Conservation (phyloP, 1,140 invertebrate genomes). For the Batillaria attramentaria region DNA sequence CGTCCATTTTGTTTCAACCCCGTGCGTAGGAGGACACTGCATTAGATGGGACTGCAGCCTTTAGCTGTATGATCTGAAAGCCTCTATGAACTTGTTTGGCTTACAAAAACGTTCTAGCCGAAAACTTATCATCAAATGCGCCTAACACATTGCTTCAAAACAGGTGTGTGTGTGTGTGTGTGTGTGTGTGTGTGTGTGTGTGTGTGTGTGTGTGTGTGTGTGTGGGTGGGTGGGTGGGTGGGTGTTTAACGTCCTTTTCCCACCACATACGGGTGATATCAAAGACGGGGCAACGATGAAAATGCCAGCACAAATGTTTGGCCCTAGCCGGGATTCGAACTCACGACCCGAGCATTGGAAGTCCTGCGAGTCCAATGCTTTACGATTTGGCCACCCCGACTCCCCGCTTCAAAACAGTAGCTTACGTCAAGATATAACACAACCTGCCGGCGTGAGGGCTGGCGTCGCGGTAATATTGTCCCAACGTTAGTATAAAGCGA, state of each 20-base stretch:
- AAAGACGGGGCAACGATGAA: neutral
- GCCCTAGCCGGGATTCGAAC: neutral
- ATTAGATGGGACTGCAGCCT: neutral
- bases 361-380: neutral
- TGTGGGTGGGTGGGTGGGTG: neutral
- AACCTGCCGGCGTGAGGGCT: neutral
- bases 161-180: neutral
- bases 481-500: no score
- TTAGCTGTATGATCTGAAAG: neutral
- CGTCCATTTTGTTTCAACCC: no score
- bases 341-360: neutral
- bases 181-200: neutral
- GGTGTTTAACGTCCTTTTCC: neutral
- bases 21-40: no score
- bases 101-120: neutral
- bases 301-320: neutral
- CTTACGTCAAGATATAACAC: neutral
- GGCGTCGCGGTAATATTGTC: no score
- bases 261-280: neutral
- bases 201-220: slow-evolving; percentile 2
- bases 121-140: neutral
- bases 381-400: neutral
- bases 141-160: neutral
- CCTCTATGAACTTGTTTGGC: neutral
- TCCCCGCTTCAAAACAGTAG: neutral